Base-by-base conservation (phyloP, 1,140 invertebrate species). In the Papilio glaucus region DNA sequence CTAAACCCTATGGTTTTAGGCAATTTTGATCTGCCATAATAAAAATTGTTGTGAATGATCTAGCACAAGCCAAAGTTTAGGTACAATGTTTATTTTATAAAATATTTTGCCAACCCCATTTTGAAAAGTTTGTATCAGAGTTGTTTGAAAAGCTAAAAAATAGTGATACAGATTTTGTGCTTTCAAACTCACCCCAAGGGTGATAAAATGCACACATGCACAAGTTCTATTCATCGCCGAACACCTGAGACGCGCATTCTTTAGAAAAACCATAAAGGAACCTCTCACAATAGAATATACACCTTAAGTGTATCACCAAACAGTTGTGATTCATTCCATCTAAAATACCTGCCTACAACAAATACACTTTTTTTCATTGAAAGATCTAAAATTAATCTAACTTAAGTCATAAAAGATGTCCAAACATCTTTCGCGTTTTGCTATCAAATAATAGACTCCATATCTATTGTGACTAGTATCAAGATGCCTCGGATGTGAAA, bases 211-310 rank as follows among this genome's bases (percentile, higher is more conserved):
- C 74, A 80, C 67, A 72, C 65, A 69, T 39, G 45, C 41, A 57
- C 49, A 74, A 70, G 24, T 65, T 39, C 42, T 49, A 72, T 72
- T 72, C 57, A 67, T 33, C 15, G 9, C 5, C n/a, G 53, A 65
- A 75, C 77, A 76, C 77, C 77, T 79, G 77, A 79, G 42, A n/a
- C 39, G n/a, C 42, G 41, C 41, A 68, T 49, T 72, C 74, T 75
- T 72, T 41, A 63, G 18, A 67, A 57, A 26, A 57, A 24, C 9
- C 49, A 24, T 29, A 4, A 73, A 49, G 57, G 45, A 62, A 62
- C 12, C 10, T 12, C 12, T 12, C 7, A 21, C 33, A 39, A 71
- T 45, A 41, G 24, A 74, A 77, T 62, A 60, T 74, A n/a, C 38
- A 71, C 60, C 38, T 39, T 76, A 61, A 18, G 0, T 24, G 9